Base-by-base conservation (phyloP, 2,888 invertebrate species). In the Byasa hedistus region DNA sequence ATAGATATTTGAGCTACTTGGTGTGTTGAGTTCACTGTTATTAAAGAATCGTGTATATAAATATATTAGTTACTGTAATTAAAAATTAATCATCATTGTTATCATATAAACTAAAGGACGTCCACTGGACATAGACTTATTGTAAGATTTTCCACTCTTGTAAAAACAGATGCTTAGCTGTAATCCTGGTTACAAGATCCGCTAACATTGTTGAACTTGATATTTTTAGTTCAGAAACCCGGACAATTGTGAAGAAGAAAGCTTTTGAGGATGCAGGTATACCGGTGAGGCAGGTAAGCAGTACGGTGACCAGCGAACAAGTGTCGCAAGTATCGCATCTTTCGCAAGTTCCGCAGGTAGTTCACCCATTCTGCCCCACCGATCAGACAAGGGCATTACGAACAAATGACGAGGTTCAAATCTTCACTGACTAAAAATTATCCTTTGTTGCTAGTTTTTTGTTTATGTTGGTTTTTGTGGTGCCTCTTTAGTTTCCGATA, bases 211-310 rank as follows among this genome's bases (percentile, higher is more conserved):
- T 44, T 10, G 1, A 22, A 22, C 32, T 57, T 48, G 8, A 5
- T 5, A 1, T 70, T 93, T 92, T 44, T 87, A 98, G 98, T 72
- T 95, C 96, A 4, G 98, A 98, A 89, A 98, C 98, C 73, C 93
- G 96, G 69, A 95, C 96, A 55, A 96, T 96, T 0, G 83, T 97
- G 66, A 97, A 96, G 87, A 97, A 96, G 86, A 97, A 97, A 81
- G 96, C 96, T 1, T 97, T 96, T 81, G 97, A 97, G 82, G 97
- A 97, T 79, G 96, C 96, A 69, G 96, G 97, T 70, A 93, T 97
- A 74, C 96, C 96, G 65, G 94, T 95, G 22, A 91, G 95, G 72
- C 93, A 93, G 86, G 93, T 94, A 76, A 93, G 92, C 83, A 92
- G 92, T 75, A 87, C 92, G 52, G 89, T 92, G 71, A 85, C 90